Conservation (phyloP, 1,140 invertebrate genomes). For the Heterodera schachtii region DNA sequence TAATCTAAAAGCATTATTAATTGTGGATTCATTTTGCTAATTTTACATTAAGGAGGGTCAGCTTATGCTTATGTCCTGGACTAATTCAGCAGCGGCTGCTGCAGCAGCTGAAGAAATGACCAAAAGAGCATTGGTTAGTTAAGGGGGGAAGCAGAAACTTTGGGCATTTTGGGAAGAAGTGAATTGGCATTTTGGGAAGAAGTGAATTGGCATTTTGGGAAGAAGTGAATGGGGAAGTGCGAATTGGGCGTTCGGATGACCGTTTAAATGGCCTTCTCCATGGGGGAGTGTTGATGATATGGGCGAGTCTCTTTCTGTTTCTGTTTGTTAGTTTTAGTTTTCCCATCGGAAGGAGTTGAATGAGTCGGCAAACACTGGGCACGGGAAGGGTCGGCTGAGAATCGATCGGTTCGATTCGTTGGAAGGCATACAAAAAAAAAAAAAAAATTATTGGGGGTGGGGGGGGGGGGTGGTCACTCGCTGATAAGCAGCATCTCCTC, state of each 20-base stretch:
- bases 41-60: too few species aligned
- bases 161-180: neutral
- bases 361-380: conserved; percentile 4
- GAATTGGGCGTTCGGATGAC: neutral
- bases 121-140: neutral
- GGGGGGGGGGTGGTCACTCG: neutral
- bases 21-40: too few species aligned
- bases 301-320: neutral
- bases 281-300: neutral
- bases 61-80: neutral
- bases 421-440: neutral
- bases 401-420: neutral
- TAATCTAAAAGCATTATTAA: too few species aligned
- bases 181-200: neutral
- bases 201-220: neutral
- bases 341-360: conserved; percentile 10
- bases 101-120: conserved; percentile 10
- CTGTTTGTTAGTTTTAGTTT: conserved; percentile 1
- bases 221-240: neutral
- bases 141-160: neutral
- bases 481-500: neutral
- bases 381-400: neutral
- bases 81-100: neutral
- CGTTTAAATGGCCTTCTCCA: conserved; percentile 9
- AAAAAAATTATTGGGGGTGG: neutral